These are phyloP conservation scores for Brachylomia viminalis DNA, from an alignment of 2,888 invertebrate genomes.

Conservation along the genomic window DNA sequence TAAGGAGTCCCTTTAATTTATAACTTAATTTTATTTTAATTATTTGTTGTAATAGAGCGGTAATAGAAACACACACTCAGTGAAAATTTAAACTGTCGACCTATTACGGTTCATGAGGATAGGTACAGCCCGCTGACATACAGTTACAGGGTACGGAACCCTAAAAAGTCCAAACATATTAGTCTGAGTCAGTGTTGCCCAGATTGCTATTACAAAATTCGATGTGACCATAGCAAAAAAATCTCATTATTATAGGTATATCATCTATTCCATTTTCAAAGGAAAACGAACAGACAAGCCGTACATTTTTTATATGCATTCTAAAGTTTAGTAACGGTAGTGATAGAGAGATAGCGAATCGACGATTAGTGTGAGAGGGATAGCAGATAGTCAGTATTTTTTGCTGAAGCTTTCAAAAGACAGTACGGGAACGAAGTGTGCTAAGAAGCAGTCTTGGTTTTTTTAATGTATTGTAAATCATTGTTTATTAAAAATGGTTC, in stretches of 20 bases:
- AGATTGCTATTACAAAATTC: conserved; percentile 50
- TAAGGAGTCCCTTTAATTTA: too few species aligned
- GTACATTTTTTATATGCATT: conserved; percentile 82
- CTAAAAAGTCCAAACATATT: conserved; percentile 10
- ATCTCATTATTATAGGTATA: conserved; percentile 65
- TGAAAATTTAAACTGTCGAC: too few species aligned
- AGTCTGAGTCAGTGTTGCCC: conserved; percentile 19
- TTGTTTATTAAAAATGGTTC: not conserved
- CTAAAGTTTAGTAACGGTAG: conserved; percentile 81
- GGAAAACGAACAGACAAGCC: conserved; percentile 74
- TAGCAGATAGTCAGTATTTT: conserved; percentile 66
- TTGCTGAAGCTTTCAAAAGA: conserved; percentile 71
- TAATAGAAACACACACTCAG: too few species aligned
- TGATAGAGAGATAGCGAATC: conserved; percentile 64
- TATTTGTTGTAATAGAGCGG: too few species aligned
- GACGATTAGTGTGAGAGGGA: conserved; percentile 66
- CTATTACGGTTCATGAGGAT: too few species aligned
- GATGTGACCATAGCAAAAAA: conserved; percentile 62
- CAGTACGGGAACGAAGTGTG: conserved; percentile 64
- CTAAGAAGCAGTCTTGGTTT: conserved; percentile 53
- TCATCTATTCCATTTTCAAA: conserved; percentile 74
- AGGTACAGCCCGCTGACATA: too few species aligned
- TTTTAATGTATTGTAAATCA: conserved; percentile 35
- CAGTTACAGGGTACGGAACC: too few species aligned
- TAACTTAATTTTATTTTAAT: too few species aligned